Evolutionary conservation across 2,888 invertebrate genomes (phyloP), one percentile per base, ranked within the genome.

Genomic region (Ormyrus labotus): DNA sequence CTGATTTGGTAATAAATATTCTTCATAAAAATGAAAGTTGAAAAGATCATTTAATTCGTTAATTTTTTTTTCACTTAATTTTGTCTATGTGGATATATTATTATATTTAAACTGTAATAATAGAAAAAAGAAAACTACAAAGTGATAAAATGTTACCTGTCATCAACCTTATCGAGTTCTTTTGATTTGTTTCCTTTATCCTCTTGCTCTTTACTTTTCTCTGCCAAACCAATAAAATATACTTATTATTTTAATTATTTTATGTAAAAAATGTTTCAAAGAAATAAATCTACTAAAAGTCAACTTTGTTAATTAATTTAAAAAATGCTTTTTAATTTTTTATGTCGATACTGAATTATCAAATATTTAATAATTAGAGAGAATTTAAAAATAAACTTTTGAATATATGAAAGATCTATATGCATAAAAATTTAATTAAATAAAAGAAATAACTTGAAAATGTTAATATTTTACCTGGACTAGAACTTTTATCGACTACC

Each of bases 71-170:
- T 34, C 34, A 34, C 34, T 34, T 34, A 34, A 34, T 34, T 34
- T 34, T 34, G 34, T 4, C 34, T 50, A 47, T 67, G 65, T 10
- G 34, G 9, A 53, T 19, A 57, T 47, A 8, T 8, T 47, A 50
- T 67, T 6, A 0, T 68, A 63, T 47, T 9, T 13, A 34, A 34
- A 34, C 34, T 34, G 34, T 34, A 34, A 34, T 34, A 60, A n/a
- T 73, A n/a, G 5, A 57, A 45, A 57, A 48, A 57, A 48, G 6
- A 5, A 57, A 6, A 48, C 58, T 61, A 53, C 57, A 60, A 72
- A 71, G 34, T 34, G 34, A 77, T 72, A 57, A 47, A 64, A 53
- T 55, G 19, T 86, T 89, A 90, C 90, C 90, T 90, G 85, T 88
- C 88, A 34, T 88, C 89, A 76, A 86, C 85, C 85, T 87, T 89